Evolutionary conservation across 2,888 invertebrate species (phyloP).

Genomic region (Aphidoletes aphidimyza): DNA sequence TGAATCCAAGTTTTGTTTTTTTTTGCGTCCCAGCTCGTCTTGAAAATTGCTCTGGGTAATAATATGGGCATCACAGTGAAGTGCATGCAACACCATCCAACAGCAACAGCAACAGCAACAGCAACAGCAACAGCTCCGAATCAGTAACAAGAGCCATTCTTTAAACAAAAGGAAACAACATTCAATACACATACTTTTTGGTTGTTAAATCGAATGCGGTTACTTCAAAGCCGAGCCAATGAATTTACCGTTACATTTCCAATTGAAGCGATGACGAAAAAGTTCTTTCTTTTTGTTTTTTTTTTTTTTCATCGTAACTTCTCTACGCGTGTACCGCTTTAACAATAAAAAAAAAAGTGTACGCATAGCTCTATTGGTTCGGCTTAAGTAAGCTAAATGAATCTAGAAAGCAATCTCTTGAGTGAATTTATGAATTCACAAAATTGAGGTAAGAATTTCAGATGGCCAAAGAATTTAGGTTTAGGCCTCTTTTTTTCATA

Average conservation of each 20-base stretch:
- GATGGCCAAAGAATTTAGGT: background rate
- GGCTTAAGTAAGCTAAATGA: background rate
- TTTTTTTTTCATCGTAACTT: background rate
- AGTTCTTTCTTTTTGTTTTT: conserved; percentile 31
- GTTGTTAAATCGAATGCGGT: conserved; percentile 20
- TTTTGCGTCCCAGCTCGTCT: background rate
- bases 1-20: background rate
- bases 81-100: background rate
- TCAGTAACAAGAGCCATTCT: conserved; percentile 26
- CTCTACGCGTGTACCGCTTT: background rate
- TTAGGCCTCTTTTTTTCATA: background rate
- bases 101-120: no score
- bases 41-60: background rate
- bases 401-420: conserved; percentile 7
- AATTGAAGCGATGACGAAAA: conserved; percentile 46
- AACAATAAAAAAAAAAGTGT: background rate
- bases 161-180: conserved; percentile 29
- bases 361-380: background rate
- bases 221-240: conserved; percentile 39
- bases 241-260: conserved; percentile 38
- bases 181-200: background rate
- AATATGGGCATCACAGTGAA: background rate
- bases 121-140: no score
- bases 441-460: background rate
- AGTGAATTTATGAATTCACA: background rate